These are phyloP conservation scores for Elgonia sp. DNA, from an alignment of 2,888 invertebrate species.

Conservation along the genomic window DNA sequence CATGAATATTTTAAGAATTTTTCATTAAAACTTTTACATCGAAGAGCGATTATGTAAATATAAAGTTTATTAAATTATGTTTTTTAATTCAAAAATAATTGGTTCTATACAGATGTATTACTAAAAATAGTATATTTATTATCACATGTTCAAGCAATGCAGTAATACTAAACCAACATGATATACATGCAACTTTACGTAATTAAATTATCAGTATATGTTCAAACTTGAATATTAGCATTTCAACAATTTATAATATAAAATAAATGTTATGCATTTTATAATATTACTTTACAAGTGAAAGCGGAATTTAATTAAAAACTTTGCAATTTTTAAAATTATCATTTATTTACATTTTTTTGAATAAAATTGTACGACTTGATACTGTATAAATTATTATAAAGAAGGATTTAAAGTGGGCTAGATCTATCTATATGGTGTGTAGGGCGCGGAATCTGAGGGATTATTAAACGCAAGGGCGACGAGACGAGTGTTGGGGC, in stretches of 20 bases:
- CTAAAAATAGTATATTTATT: too few species aligned
- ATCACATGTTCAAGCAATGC: too few species aligned
- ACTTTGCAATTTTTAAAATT: too few species aligned
- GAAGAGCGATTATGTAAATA: conserved; percentile 17
- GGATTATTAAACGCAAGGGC: conserved; percentile 61
- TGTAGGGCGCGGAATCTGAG: conserved; percentile 44
- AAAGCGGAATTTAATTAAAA: too few species aligned
- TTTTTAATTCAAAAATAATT: conserved; percentile 18
- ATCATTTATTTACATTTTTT: background rate
- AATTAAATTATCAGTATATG: too few species aligned
- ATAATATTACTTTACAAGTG: too few species aligned
- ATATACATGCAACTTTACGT: too few species aligned
- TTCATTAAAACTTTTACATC: conserved; percentile 24
- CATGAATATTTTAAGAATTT: conserved; percentile 17
- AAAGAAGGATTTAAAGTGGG: conserved; percentile 43
- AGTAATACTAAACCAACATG: too few species aligned
- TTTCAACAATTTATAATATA: too few species aligned
- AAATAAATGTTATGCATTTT: too few species aligned
- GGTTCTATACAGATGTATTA: background rate
- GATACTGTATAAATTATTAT: conserved; percentile 24
- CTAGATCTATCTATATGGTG: conserved; percentile 29
- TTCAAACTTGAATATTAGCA: too few species aligned
- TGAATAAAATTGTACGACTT: background rate
- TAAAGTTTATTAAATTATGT: conserved; percentile 11
- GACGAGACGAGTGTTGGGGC: conserved; percentile 31